A percentile compares a stretch with the other conserved stretches of the same genome.
Conservation (phyloP, 1,140 invertebrate species). For the Wiebesia pumilae region DNA sequence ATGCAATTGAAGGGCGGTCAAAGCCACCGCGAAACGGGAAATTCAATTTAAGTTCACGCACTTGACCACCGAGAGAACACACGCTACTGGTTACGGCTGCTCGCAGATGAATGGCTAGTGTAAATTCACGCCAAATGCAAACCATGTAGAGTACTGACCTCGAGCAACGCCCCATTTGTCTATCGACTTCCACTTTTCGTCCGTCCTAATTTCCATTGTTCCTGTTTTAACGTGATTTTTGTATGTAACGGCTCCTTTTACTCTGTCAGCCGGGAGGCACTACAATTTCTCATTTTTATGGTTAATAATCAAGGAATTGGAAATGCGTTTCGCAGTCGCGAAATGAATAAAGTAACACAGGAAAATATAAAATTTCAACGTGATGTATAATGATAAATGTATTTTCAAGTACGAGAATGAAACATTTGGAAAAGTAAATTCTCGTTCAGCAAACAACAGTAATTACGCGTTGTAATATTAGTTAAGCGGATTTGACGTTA, state of each 20-base stretch:
- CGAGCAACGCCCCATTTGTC: slow-evolving; percentile 23
- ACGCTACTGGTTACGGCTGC: slow-evolving; percentile 17
- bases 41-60: slow-evolving; percentile 66
- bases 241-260: background rate
- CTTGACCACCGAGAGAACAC: slow-evolving; percentile 40
- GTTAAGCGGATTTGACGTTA: too few species aligned
- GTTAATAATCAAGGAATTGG: background rate
- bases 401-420: too few species aligned
- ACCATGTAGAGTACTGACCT: slow-evolving; percentile 31
- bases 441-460: too few species aligned
- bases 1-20: slow-evolving; percentile 70
- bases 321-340: background rate
- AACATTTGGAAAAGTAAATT: too few species aligned
- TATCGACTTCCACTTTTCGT: background rate
- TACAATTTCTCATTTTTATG: background rate
- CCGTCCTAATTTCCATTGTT: background rate
- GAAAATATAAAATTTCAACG: background rate
- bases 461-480: too few species aligned
- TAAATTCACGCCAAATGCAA: slow-evolving; percentile 49
- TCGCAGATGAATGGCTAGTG: slow-evolving; percentile 47
- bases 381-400: background rate
- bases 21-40: slow-evolving; percentile 66
- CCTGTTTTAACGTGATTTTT: background rate
- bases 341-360: background rate
- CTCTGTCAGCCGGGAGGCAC: background rate